Conservation (phyloP, 1,140 invertebrate species). For the Orchestia grillus region DNA sequence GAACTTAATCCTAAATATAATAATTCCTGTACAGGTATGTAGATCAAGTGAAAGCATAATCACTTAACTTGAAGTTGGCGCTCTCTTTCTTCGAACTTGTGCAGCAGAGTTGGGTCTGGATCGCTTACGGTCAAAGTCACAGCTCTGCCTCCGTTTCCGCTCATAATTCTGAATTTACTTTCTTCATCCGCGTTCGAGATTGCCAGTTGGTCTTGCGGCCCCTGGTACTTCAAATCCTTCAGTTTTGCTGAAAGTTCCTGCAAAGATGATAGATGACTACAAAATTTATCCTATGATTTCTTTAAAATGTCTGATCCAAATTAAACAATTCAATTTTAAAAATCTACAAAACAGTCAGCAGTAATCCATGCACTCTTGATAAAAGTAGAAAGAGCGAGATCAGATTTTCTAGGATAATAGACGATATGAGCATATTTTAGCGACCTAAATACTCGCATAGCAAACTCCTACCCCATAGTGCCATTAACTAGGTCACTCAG, state of each 20-base stretch:
- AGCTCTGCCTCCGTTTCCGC: not conserved
- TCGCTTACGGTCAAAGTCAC: not conserved
- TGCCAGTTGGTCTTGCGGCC: not conserved
- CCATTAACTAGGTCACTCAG: too few relatives aligned
- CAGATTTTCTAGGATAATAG: not conserved
- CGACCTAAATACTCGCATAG: too few relatives aligned
- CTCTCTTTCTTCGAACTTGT: not conserved
- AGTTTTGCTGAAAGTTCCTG: not conserved
- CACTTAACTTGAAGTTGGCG: not conserved
- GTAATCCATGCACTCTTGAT: too few relatives aligned
- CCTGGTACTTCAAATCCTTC: not conserved
- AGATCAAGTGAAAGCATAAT: not conserved
- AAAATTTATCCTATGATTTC: not conserved
- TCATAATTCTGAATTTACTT: not conserved
- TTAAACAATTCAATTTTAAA: not conserved
- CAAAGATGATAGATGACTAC: not conserved
- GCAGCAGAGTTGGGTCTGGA: not conserved
- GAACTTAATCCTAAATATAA: not conserved
- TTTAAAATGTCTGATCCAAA: not conserved
- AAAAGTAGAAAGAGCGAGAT: not conserved
- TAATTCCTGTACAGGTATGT: not conserved
- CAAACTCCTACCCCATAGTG: too few relatives aligned
- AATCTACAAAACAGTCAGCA: too few relatives aligned
- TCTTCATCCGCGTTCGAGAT: not conserved
- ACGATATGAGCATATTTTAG: not conserved